Conservation (phyloP, 2,797 vertebrate species). For the Anas acuta region DNA sequence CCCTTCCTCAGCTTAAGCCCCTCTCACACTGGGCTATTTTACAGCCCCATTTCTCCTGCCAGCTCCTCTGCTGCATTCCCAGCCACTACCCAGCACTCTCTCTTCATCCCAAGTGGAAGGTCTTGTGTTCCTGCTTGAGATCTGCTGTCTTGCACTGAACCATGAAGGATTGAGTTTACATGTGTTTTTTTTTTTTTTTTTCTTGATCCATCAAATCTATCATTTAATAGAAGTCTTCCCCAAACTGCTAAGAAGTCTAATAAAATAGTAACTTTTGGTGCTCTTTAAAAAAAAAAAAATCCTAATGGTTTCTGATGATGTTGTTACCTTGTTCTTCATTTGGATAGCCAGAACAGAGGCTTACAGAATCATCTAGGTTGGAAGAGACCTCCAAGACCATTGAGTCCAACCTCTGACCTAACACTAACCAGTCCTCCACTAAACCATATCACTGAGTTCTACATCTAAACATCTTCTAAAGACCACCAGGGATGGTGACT, state of each 20-base stretch:
- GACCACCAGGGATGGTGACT: no score
- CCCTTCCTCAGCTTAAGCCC: background rate
- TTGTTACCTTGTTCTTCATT: background rate
- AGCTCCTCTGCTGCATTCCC: background rate
- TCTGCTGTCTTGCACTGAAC: background rate
- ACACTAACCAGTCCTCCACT: no score
- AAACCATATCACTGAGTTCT: no score
- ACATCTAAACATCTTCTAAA: no score
- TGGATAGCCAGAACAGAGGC: background rate
- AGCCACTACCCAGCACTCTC: background rate
- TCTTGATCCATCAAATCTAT: background rate
- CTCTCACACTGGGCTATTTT: background rate
- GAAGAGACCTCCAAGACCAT: no score
- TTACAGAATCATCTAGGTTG: background rate
- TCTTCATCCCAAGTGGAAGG: background rate
- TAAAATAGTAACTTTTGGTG: background rate
- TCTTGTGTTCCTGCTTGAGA: background rate
- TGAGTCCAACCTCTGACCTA: no score
- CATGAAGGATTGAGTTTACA: rapidly evolving
- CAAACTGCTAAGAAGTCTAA: background rate
- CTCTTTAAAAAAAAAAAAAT: background rate
- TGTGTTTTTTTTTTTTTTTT: background rate
- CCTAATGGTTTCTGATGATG: background rate
- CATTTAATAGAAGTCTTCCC: background rate
- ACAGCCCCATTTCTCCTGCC: background rate